These are phyloP conservation scores for Sebastes kiyomatsui DNA, from an alignment of 2,797 vertebrate genomes.

Conservation along the genomic window DNA sequence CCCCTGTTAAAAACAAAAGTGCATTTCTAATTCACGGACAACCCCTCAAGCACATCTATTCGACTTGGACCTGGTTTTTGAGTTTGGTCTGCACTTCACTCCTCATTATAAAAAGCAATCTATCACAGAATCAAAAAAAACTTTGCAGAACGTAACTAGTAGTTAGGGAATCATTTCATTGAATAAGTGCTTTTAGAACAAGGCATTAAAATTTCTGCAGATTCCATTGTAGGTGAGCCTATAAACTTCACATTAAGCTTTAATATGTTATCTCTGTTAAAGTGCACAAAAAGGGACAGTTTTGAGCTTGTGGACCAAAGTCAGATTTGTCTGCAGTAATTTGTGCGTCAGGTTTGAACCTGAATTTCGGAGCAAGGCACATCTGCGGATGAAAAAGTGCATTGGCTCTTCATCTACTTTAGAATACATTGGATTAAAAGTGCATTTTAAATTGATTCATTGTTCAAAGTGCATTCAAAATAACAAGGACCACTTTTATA, in stretches of 20 bases:
- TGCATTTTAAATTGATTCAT: constrained; percentile 53
- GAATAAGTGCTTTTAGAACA: constrained; percentile 34
- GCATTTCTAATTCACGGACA: constrained; percentile 70
- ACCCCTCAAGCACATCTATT: constrained; percentile 36
- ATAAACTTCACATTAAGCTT: constrained; percentile 4
- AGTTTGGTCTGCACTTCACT: constrained; percentile 79
- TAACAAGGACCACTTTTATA: constrained; percentile 3
- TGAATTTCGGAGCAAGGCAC: constrained; percentile 82
- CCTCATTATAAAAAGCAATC: constrained; percentile 31
- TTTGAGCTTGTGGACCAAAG: constrained; percentile 43
- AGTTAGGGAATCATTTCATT: constrained; percentile 13
- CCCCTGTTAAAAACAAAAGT: constrained; percentile 68
- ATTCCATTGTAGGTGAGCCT: constrained; percentile 13
- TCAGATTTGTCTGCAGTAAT: constrained; percentile 48
- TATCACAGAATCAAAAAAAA: constrained; percentile 6
- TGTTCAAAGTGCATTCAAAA: constrained; percentile 60
- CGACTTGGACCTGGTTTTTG: constrained; percentile 58
- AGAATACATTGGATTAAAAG: constrained; percentile 68
- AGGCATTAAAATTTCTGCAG: constrained; percentile 17
- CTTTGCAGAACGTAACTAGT: background rate
- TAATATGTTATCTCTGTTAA: constrained; percentile 49
- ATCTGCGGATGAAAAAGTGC: constrained; percentile 76
- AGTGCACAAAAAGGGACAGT: constrained; percentile 53
- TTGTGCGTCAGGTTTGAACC: constrained; percentile 64
- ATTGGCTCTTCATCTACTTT: constrained; percentile 59